Evolutionary conservation across 1,140 invertebrate species (phyloP), one percentile per base, ranked within the genome.

Genomic region (Latrodectus geometricus): DNA sequence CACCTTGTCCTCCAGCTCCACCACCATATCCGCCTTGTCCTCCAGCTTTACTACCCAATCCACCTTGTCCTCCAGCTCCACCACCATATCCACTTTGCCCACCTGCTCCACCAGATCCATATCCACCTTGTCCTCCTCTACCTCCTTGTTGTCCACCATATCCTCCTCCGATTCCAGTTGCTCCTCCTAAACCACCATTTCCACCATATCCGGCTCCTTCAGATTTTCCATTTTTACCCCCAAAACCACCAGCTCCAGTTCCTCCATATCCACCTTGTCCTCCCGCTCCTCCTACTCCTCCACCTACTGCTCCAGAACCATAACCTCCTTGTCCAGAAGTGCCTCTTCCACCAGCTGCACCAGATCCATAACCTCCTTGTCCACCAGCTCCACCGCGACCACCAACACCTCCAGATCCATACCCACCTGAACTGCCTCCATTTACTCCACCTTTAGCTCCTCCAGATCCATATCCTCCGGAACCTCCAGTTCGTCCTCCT

Each of bases 311-410:
- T 12, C 76, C 23, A 17, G 14, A 21, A 8, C 0, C 76, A 61
- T 56, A 56, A 56, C 75, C 75, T 0, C 75, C 75, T 23, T 66
- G 56, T 48, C 75, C 56, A 9, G 54, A 54, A 66, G 56, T 23
- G 48, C 76, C 76, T 9, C 35, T 23, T 68, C 61, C 54, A 8
- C 61, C 17, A 11, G 23, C 56, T 11, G 0, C 56, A 11, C 8
- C 73, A 17, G 17, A 14, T 23, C 75, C 75, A n/a, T 14, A 65
- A 20, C 66, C 78, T 20, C 49, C 65, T n/a, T 21, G 11, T 8
- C 66, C 65, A 8, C 78, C 54, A 2, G 35, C 82, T 49, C 73
- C 82, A 76, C 35, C 56, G 2, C 73, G 73, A 17, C 54, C 52
- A 21, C 35, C 65, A 66, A 68, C 74, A 23, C 70, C 82, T 52